Base-by-base conservation (phyloP, 1,140 invertebrate species). In the Reticulitermes speratus region DNA sequence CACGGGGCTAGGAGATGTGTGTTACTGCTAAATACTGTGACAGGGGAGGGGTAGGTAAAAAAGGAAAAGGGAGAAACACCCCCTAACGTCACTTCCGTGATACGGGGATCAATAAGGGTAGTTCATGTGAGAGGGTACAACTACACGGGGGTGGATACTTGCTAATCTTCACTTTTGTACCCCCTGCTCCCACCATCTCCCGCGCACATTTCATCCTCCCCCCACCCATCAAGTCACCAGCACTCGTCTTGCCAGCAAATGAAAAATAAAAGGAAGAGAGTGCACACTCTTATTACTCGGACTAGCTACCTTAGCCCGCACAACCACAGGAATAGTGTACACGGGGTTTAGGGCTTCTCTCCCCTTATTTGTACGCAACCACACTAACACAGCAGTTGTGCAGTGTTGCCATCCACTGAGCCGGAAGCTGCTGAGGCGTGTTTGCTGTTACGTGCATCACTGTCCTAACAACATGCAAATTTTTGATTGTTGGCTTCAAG, bases 321-420 rank as follows among this genome's bases (percentile, higher is more conserved):
- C 32, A 84, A 0, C 83, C 44, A 55, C 32, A 84, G 48, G 83
- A 84, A 55, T 30, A 84, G 84, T 30, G 84, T 84, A 45, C 84
- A 59, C 84, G n/a, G 48, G 83, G 85, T 48, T 65, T 44, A 75
- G 48, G 55, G 21, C 14, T 32, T 44, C 52, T 19, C 14, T 44
- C 75, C 59, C 85, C 85, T 75, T 86, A 65, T 69, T 86, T 86
- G 65, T 44, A 69, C 21, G 65, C 85, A 86, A 86, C 85, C 65
- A 55, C 85, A 86, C 65, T 44, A 75, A 86, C 85, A 86, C 45
- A 86, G 16, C 45, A 59, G 85, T 82, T 45, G 75, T 44, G 85
- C 85, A 48, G 85, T 86, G 85, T 86, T 86, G 85, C 85, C 85
- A 32, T 30, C 48, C 38, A 32, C 30, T n/a, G 25, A 81, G 32